Percentiles rank a stretch among this genome's conserved stretches.
phyloP scores from a whole-genome alignment of 2,888 invertebrate genomes.

The Aphidoletes aphidimyza region DNA sequence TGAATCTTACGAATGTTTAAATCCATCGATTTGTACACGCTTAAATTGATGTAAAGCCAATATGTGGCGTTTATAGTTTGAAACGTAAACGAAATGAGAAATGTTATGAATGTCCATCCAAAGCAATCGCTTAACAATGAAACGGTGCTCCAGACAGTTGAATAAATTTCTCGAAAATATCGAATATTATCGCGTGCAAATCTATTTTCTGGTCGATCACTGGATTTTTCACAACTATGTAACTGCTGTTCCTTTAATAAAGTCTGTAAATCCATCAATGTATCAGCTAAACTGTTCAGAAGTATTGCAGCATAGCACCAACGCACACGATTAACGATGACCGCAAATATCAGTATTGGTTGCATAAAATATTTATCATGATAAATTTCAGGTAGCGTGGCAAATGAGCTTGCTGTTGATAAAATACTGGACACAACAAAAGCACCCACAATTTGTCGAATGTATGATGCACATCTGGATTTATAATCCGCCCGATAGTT shows the following conservation, averaged over 20 bases:
- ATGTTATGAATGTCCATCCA: background rate
- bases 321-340: background rate
- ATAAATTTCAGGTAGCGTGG: background rate
- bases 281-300: background rate
- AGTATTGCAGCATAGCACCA: background rate
- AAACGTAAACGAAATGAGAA: background rate
- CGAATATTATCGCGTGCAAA: slow-evolving; percentile 2
- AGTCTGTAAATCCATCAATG: background rate
- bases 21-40: background rate
- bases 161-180: slow-evolving; percentile 3
- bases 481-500: too few relatives aligned
- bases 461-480: too few relatives aligned
- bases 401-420: background rate
- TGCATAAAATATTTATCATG: slow-evolving; percentile 38
- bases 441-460: too few relatives aligned
- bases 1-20: background rate
- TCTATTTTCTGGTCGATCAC: background rate
- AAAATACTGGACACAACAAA: background rate
- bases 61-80: background rate
- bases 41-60: background rate
- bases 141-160: background rate
- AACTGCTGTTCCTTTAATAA: background rate
- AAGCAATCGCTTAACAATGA: background rate
- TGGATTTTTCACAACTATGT: background rate
- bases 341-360: background rate